A percentile compares a stretch with the other conserved stretches of the same genome.
Conservation (phyloP, 2,888 invertebrate species). For the Saturnia japonica region DNA sequence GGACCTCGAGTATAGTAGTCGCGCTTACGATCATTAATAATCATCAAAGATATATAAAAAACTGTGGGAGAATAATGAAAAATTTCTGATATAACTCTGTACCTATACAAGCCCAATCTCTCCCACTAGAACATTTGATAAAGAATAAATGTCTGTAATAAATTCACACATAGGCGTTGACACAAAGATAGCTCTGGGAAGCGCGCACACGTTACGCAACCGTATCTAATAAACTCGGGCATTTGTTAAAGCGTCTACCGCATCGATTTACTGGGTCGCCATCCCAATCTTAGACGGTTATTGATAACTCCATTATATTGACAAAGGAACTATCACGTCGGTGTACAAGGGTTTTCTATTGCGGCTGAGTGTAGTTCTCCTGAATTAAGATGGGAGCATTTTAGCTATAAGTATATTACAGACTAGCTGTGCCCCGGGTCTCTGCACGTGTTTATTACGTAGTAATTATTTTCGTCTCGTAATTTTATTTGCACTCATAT, state of each 20-base stretch:
- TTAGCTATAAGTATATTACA: background rate
- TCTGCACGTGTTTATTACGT: too few relatives aligned
- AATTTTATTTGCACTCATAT: too few relatives aligned
- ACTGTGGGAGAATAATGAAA: background rate
- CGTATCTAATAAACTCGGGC: constrained; percentile 48
- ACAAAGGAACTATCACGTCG: constrained; percentile 16
- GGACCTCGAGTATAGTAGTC: too few relatives aligned
- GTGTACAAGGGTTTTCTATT: constrained; percentile 5
- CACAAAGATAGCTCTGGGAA: constrained; percentile 28
- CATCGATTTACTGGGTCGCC: constrained; percentile 37
- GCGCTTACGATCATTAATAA: too few relatives aligned
- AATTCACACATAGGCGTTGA: constrained; percentile 34
- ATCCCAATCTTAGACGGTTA: constrained; percentile 38
- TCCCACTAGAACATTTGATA: constrained; percentile 23
- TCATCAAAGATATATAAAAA: background rate
- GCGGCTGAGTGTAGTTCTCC: background rate
- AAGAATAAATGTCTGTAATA: constrained; percentile 34
- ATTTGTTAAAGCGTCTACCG: constrained; percentile 39
- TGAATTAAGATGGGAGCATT: background rate
- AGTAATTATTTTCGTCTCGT: too few relatives aligned
- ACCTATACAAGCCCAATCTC: constrained; percentile 5
- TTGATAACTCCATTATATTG: constrained; percentile 42
- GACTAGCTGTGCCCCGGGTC: too few relatives aligned
- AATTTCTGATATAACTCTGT: background rate
- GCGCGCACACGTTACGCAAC: constrained; percentile 22